Evolutionary conservation across 2,113 vertebrate genomes (phyloP).

Genomic region (Eptatretus burgeri): DNA sequence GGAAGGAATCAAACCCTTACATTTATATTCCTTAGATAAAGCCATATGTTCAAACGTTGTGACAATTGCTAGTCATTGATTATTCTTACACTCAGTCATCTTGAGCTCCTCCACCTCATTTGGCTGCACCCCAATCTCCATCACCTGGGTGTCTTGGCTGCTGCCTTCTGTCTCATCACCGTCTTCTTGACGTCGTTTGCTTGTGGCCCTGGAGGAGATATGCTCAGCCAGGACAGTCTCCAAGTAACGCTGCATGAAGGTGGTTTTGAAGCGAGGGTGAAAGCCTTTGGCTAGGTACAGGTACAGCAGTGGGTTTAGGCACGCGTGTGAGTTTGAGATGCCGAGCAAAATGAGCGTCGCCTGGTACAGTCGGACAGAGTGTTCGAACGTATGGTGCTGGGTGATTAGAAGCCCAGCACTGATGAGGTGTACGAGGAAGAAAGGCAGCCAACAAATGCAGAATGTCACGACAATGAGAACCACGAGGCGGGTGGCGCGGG

Average conservation of each 20-base stretch:
- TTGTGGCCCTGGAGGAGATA: background rate
- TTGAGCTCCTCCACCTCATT: no score
- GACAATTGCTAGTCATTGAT: no score
- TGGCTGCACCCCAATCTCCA: no score
- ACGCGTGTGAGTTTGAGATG: background rate
- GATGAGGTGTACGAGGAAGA: background rate
- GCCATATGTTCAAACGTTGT: no score
- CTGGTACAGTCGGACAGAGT: background rate
- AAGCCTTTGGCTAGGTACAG: background rate
- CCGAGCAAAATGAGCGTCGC: conserved; percentile 1
- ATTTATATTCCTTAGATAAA: no score
- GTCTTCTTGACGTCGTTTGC: background rate
- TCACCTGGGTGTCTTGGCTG: no score
- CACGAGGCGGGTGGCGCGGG: background rate
- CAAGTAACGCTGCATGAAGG: background rate
- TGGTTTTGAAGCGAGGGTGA: background rate
- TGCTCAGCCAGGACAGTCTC: background rate
- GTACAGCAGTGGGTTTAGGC: background rate
- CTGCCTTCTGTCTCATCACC: background rate
- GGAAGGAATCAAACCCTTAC: no score
- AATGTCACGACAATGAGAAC: background rate
- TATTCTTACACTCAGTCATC: no score
- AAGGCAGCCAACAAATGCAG: conserved; percentile 5
- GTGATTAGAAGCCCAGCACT: background rate
- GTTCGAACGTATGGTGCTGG: background rate